Conservation (phyloP, 2,888 invertebrate genomes). For the Caenorhabditis wallacei region DNA sequence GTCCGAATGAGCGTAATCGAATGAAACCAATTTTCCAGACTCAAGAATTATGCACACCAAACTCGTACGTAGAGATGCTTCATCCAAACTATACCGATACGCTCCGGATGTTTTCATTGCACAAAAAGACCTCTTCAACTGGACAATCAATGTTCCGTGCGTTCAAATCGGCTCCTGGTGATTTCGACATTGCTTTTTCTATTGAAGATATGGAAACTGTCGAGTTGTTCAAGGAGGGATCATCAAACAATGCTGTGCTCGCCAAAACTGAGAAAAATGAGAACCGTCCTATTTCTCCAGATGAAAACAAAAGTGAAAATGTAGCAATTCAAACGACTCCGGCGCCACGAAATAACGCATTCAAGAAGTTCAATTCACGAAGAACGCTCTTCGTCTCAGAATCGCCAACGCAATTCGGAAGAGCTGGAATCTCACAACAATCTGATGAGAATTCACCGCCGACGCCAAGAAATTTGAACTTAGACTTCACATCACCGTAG, state of each 20-base stretch:
- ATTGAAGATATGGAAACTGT: too few relatives aligned
- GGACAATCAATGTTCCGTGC: constrained; percentile 6
- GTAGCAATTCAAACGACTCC: background rate
- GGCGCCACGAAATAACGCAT: background rate
- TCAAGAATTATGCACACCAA: constrained; percentile 34
- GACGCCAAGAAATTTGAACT: background rate
- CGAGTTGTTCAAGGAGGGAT: too few relatives aligned
- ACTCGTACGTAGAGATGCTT: constrained; percentile 54
- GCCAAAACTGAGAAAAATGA: too few relatives aligned
- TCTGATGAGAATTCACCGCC: background rate
- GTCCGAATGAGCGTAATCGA: too few relatives aligned
- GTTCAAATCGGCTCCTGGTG: background rate
- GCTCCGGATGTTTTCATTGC: constrained; percentile 52
- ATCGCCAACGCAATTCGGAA: constrained; percentile 19
- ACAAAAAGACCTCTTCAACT: constrained; percentile 2
- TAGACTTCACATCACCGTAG: constrained; percentile 7
- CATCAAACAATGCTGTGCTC: too few relatives aligned
- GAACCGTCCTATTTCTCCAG: background rate
- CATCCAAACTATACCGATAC: constrained; percentile 27
- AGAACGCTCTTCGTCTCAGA: background rate
- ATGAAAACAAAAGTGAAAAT: background rate
- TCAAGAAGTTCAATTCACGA: background rate
- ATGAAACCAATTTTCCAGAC: too few relatives aligned
- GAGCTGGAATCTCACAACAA: background rate
- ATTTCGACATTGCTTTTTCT: background rate